These are phyloP conservation scores for Lamellibrachia luymesi DNA, from an alignment of 1,140 invertebrate species.

Conservation along the genomic window DNA sequence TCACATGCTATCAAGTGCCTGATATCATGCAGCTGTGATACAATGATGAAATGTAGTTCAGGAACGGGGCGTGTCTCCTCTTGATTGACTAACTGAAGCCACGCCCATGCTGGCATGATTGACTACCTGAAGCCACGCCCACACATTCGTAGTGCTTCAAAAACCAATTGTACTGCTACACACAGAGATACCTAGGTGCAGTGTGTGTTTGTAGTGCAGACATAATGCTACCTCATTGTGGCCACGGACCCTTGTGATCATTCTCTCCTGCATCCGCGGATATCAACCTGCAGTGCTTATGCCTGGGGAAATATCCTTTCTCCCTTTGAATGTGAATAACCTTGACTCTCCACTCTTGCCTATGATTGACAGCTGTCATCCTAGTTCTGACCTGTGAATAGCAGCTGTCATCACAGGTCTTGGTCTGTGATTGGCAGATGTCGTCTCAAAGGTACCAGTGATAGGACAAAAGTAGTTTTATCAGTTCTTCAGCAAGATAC, in stretches of 20 bases:
- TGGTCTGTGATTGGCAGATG: no score
- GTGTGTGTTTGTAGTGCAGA: not conserved
- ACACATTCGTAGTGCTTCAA: not conserved
- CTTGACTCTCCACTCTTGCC: not conserved
- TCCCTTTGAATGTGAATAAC: not conserved
- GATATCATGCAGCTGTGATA: not conserved
- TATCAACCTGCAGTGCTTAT: not conserved
- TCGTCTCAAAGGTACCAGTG: no score
- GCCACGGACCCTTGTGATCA: no score
- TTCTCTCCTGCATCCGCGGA: not conserved
- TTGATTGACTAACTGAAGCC: not conserved
- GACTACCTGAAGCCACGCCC: not conserved
- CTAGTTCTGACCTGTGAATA: no score
- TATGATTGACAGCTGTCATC: not conserved
- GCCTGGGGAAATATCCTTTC: not conserved
- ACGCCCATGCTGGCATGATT: not conserved
- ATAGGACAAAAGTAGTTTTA: no score
- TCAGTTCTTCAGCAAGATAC: not conserved
- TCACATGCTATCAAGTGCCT: no score
- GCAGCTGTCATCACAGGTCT: no score
- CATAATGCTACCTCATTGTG: not conserved
- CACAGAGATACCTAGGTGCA: not conserved
- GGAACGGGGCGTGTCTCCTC: not conserved
- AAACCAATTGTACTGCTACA: not conserved
- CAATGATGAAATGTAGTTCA: not conserved